Evolutionary conservation across 2,888 invertebrate genomes (phyloP).

Genomic region (Hirtodrosophila cameraria): DNA sequence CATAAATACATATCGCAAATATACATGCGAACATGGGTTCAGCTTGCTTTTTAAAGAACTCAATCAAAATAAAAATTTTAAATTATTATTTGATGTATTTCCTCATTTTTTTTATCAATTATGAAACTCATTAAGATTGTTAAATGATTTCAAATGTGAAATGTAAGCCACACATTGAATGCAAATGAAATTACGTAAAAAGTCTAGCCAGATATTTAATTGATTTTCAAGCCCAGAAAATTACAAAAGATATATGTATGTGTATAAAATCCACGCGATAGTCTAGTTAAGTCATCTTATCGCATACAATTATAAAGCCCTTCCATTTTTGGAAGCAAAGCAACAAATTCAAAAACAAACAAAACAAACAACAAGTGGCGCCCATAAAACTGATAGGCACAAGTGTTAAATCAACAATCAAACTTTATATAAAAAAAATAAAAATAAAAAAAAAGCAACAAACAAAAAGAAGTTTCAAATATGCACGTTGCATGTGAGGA

Average conservation of each 20-base stretch:
- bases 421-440: conserved; percentile 20
- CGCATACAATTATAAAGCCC: conserved; percentile 13
- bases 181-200: conserved; percentile 1
- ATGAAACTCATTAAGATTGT: conserved; percentile 1
- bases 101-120: not conserved
- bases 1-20: too few species aligned
- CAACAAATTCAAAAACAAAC: not conserved
- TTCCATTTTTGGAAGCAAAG: conserved; percentile 24
- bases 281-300: conserved; percentile 24
- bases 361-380: conserved; percentile 45
- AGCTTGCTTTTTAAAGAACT: not conserved
- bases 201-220: not conserved
- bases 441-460: conserved; percentile 2
- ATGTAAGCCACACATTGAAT: not conserved
- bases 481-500: conserved; percentile 22
- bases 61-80: not conserved
- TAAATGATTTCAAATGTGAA: not conserved
- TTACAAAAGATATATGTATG: not conserved
- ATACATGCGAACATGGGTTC: too few species aligned
- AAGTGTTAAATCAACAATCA: conserved; percentile 47
- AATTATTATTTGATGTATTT: too few species aligned
- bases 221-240: not conserved
- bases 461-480: conserved; percentile 8
- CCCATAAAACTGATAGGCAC: conserved; percentile 39
- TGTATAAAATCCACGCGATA: not conserved